Conservation (phyloP, 2,888 invertebrate genomes). For the Pachymerium ferrugineum region DNA sequence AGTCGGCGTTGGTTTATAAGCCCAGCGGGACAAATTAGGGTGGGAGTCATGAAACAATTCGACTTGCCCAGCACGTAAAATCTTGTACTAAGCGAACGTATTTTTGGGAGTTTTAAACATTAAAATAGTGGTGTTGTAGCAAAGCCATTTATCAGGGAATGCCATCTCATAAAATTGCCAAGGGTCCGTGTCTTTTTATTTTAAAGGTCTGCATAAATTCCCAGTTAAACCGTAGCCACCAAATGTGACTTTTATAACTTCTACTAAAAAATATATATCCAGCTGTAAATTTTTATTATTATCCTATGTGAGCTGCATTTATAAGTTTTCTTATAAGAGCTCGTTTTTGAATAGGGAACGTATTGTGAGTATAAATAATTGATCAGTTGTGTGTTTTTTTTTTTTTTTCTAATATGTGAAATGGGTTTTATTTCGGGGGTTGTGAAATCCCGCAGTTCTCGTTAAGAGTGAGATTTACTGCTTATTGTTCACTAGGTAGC, state of each 20-base stretch:
- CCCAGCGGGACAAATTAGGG: not conserved
- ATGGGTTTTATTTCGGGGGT: too few relatives aligned
- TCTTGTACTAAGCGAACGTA: not conserved
- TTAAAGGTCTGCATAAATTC: constrained; percentile 12
- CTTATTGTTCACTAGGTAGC: too few relatives aligned
- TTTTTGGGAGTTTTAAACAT: constrained; percentile 17
- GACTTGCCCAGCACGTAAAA: constrained; percentile 24
- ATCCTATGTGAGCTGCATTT: not conserved
- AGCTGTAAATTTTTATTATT: constrained; percentile 8
- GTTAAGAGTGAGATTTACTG: too few relatives aligned
- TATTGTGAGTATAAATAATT: too few relatives aligned
- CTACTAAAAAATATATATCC: constrained; percentile 2
- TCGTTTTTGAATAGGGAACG: too few relatives aligned
- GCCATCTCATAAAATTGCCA: not conserved
- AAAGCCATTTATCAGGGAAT: not conserved
- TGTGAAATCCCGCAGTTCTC: too few relatives aligned
- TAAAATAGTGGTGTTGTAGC: constrained; percentile 11
- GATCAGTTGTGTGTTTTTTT: too few relatives aligned
- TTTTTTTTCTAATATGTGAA: too few relatives aligned
- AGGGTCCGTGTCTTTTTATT: not conserved
- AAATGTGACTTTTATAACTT: constrained; percentile 19
- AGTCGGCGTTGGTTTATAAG: not conserved
- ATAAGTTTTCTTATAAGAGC: not conserved
- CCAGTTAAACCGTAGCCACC: too few relatives aligned
- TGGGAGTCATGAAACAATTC: constrained; percentile 20